A percentile compares a stretch with the other conserved stretches of the same genome.
Evolutionary conservation across 2,797 vertebrate species (phyloP).

Genomic region (Australoheros facetus): DNA sequence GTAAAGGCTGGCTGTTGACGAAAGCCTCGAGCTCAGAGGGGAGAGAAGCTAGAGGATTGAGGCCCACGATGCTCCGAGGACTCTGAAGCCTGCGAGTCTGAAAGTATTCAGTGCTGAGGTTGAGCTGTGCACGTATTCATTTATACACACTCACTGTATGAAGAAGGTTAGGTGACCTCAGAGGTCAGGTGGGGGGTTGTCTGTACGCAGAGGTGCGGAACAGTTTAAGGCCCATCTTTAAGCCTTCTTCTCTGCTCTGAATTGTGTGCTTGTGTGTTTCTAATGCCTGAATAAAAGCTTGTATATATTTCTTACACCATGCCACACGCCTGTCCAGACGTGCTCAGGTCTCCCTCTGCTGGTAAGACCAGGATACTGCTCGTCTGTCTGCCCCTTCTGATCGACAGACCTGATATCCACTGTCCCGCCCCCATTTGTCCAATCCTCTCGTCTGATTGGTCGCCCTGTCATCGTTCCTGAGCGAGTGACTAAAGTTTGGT

Average conservation of each 20-base stretch:
- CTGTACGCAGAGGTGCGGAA: neutral
- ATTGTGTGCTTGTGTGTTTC: constrained; percentile 22
- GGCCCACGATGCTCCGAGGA: too few relatives aligned
- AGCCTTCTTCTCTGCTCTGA: neutral
- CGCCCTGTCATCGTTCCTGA: constrained; percentile 42
- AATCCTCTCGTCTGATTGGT: constrained; percentile 68
- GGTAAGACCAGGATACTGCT: constrained; percentile 78
- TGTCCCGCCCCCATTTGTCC: constrained; percentile 54
- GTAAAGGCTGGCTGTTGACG: too few relatives aligned
- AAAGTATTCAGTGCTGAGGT: too few relatives aligned
- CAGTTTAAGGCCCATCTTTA: neutral
- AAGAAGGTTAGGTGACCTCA: too few relatives aligned
- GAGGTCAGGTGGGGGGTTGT: too few relatives aligned
- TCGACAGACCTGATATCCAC: constrained; percentile 57
- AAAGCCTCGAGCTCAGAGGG: too few relatives aligned
- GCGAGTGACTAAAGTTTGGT: constrained; percentile 45
- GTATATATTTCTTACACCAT: constrained; percentile 68
- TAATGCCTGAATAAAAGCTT: constrained; percentile 34
- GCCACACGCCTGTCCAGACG: constrained; percentile 76
- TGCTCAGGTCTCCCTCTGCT: constrained; percentile 81
- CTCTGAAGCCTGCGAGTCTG: too few relatives aligned
- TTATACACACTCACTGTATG: too few relatives aligned
- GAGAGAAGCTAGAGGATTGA: too few relatives aligned
- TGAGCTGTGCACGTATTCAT: too few relatives aligned
- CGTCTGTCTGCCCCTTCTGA: constrained; percentile 49